Evolutionary conservation across 2,797 vertebrate species (phyloP), one percentile per base, ranked within the genome.

Genomic region (Sebastes variabilis): DNA sequence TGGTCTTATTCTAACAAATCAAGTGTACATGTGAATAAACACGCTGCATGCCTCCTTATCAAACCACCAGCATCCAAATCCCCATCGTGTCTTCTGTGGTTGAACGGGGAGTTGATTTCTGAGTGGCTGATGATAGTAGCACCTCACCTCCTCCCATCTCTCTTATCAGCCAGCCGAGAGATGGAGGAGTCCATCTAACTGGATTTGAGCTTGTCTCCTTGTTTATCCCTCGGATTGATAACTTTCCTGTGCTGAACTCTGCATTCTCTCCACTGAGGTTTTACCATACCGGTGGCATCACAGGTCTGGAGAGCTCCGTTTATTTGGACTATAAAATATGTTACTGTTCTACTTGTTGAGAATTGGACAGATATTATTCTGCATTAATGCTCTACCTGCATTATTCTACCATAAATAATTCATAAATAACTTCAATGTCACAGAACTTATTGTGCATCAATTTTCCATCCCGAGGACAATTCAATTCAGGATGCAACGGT

Each of bases 171-270:
- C 56, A 64, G 66, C 59, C 68, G 71, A 79, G 72, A 82, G 86
- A 83, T 75, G 77, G 80, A 85, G 73, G 85, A 89, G 82, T 86
- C 80, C 77, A 75, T 87, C 85, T 78, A 71, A 85, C 83, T 62
- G 81, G 82, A 87, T 87, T 91, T 90, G 83, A 84, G 80, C 86
- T 86, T 89, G 90, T 92, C 94, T 91, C 83, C 83, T 69, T 93
- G 91, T 93, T 93, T 90, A 93, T 92, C 80, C 85, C 71, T 83
- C 76, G 75, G 83, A 93, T 71, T 90, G 89, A 92, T 93, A 77
- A 85, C 52, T 72, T 79, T 87, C 84, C 89, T 92, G 71, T 89
- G 85, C 70, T 92, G 88, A 92, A 89, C 90, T 92, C 74, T 30
- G 81, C 81, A 83, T 87, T 81, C 79, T 61, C 75, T 69, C 56